phyloP scores from a whole-genome alignment of 2,888 invertebrate genomes.

The Mimumesa dahlbomi region DNA sequence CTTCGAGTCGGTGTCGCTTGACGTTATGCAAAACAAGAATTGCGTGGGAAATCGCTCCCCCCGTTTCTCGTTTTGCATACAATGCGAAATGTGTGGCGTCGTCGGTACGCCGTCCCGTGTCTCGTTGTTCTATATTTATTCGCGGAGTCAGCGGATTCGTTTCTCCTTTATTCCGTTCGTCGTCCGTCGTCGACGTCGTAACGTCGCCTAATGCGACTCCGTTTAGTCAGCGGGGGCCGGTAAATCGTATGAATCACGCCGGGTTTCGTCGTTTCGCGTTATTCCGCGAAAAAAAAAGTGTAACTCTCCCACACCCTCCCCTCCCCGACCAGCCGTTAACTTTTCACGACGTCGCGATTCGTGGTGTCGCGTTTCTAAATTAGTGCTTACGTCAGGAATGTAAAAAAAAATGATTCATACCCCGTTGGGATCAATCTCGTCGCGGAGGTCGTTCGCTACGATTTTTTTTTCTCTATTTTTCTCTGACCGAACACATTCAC shows the following conservation, averaged over 20 bases:
- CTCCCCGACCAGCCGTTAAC: neutral
- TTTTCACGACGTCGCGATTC: neutral
- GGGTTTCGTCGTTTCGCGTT: constrained; percentile 2
- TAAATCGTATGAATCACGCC: constrained; percentile 32
- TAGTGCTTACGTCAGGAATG: neutral
- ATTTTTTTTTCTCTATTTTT: no score
- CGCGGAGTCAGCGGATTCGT: constrained; percentile 29
- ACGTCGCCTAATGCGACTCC: constrained; percentile 17
- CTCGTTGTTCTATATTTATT: constrained; percentile 17
- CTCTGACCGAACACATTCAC: no score
- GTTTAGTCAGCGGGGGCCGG: constrained; percentile 12
- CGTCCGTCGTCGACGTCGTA: constrained; percentile 9
- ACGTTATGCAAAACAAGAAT: no score
- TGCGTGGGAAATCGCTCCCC: no score
- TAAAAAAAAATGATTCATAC: constrained; percentile 19
- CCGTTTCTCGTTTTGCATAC: no score
- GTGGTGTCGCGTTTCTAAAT: constrained; percentile 25
- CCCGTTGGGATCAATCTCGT: constrained; percentile 1
- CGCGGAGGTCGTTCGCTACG: neutral
- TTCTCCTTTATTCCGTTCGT: no score
- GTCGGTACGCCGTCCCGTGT: no score
- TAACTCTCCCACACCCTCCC: neutral
- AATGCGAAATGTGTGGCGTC: no score
- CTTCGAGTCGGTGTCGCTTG: no score
- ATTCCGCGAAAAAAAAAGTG: constrained; percentile 15